A percentile compares a stretch with the other conserved stretches of the same genome.
Conservation (phyloP, 2,113 vertebrate species). For the Dipodomys stephensi region DNA sequence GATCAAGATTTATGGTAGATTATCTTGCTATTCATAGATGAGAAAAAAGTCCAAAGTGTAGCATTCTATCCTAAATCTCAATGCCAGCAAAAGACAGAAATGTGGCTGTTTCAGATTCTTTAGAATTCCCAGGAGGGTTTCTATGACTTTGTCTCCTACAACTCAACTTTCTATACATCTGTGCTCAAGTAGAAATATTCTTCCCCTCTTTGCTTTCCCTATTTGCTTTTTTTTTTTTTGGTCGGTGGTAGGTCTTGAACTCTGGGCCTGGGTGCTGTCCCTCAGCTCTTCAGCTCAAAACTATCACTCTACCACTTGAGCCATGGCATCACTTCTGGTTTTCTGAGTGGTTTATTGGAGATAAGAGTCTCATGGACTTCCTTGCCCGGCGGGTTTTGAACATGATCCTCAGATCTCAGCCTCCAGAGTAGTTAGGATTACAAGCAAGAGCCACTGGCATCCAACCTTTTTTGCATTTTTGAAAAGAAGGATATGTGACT, state of each 20-base stretch:
- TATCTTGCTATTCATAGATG: not conserved
- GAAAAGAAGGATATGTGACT: not conserved
- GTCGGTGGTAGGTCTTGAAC: too few species aligned
- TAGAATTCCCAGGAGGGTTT: not conserved
- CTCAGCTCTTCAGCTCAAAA: too few species aligned
- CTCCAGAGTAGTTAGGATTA: too few species aligned
- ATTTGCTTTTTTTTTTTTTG: not conserved
- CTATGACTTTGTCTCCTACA: not conserved
- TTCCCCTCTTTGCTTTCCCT: not conserved
- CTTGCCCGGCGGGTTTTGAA: too few species aligned
- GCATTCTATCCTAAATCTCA: not conserved
- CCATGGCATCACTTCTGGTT: too few species aligned
- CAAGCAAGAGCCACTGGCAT: too few species aligned
- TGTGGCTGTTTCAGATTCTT: not conserved
- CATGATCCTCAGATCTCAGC: too few species aligned
- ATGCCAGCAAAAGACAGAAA: not conserved
- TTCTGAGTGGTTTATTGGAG: too few species aligned
- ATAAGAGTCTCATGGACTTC: too few species aligned
- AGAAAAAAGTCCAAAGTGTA: not conserved
- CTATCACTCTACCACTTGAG: too few species aligned
- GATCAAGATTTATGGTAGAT: not conserved
- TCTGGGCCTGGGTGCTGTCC: too few species aligned
- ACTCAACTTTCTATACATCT: not conserved
- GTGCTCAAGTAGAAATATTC: not conserved
- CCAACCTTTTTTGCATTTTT: too few species aligned